Conservation (phyloP, 1,140 invertebrate genomes). For the Brachionus sp. region DNA sequence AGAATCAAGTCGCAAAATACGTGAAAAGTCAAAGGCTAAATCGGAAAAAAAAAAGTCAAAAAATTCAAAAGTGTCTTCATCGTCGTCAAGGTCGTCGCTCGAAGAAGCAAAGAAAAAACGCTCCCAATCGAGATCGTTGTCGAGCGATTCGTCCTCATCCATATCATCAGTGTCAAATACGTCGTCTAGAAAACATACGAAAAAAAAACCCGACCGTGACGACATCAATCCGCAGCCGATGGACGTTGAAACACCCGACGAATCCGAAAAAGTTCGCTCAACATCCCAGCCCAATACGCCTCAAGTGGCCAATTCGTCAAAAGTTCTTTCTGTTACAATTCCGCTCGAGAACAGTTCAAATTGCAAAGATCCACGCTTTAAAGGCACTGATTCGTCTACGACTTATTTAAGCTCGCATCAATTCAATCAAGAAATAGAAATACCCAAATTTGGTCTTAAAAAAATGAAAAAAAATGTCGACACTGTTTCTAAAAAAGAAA, state of each 20-base stretch:
- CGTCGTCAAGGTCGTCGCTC: not conserved
- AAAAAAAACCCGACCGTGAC: not conserved
- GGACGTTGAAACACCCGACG: constrained; percentile 11
- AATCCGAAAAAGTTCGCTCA: not conserved
- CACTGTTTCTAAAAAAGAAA: not conserved
- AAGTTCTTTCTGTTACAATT: not conserved
- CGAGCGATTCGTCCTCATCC: not conserved
- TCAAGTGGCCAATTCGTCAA: not conserved
- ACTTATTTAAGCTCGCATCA: not conserved
- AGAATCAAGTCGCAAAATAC: not conserved
- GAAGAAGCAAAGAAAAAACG: not conserved
- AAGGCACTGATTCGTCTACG: not conserved
- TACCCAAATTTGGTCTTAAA: constrained; percentile 6
- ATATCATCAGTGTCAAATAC: not conserved
- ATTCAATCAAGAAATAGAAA: constrained; percentile 8
- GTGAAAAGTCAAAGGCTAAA: not conserved
- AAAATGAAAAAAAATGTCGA: not conserved
- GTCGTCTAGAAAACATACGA: not conserved
- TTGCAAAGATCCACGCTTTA: constrained; percentile 7
- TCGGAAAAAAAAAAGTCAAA: not conserved
- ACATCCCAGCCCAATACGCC: constrained; percentile 4
- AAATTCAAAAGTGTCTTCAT: not conserved
- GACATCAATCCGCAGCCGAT: constrained; percentile 9
- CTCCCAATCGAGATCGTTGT: not conserved
- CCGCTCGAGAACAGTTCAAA: not conserved